Percentiles rank a stretch among this genome's conserved stretches.
Conservation (phyloP, 2,797 vertebrate genomes). For the Falco peregrinus region DNA sequence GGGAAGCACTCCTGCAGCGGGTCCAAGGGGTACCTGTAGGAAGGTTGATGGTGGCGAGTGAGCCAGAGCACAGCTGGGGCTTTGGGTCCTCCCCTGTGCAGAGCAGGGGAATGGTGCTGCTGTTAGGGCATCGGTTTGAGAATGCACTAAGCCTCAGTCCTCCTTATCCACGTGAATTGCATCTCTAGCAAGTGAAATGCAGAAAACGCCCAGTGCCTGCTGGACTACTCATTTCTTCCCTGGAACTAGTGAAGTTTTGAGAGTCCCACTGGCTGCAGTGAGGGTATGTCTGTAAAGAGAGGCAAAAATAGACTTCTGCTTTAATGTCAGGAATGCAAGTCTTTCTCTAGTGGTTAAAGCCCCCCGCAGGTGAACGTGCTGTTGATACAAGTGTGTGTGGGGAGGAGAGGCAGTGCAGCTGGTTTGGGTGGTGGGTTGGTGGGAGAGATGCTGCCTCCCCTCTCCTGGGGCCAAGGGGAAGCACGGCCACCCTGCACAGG, state of each 20-base stretch:
- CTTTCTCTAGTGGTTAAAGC: neutral
- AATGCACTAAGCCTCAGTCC: neutral
- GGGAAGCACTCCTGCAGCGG: neutral
- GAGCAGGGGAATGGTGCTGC: neutral
- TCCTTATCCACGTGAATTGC: neutral
- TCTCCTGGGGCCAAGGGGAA: neutral
- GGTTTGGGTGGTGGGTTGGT: neutral
- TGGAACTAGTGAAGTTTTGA: neutral
- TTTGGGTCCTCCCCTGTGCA: neutral
- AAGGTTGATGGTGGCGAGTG: neutral
- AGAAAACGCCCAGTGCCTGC: neutral
- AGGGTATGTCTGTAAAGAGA: neutral
- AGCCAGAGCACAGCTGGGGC: neutral
- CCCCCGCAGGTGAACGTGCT: neutral
- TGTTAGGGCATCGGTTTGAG: neutral
- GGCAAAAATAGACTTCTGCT: neutral
- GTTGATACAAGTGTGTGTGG: fast-evolving
- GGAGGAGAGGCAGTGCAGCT: neutral
- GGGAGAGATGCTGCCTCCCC: neutral
- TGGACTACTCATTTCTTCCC: neutral
- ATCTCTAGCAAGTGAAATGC: neutral
- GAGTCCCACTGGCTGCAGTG: neutral
- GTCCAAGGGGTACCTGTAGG: neutral
- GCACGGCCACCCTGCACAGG: fast-evolving
- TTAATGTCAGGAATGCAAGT: neutral